Conservation (phyloP, 2,888 invertebrate genomes). For the Melitaea athalia region DNA sequence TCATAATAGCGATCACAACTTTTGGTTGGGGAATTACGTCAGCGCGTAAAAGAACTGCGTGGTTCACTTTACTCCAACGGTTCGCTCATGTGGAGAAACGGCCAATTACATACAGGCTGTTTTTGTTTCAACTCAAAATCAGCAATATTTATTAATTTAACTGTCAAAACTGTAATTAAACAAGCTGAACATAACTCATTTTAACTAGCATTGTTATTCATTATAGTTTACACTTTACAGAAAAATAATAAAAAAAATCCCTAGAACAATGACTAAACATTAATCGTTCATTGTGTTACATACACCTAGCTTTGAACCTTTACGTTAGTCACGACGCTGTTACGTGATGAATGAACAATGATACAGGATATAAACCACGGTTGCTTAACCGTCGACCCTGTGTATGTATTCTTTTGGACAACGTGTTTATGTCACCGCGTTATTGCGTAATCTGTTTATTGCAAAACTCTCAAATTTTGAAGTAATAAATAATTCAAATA, state of each 20-base stretch:
- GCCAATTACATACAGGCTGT: too few species aligned
- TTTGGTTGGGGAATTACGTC: too few species aligned
- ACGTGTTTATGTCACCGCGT: conserved; percentile 1
- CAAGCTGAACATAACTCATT: background rate
- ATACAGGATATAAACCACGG: conserved; percentile 4
- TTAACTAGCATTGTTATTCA: background rate
- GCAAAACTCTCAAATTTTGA: background rate
- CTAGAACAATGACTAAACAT: conserved; percentile 7
- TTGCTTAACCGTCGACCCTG: conserved; percentile 4
- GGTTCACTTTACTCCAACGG: too few species aligned
- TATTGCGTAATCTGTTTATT: background rate
- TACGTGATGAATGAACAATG: conserved; percentile 8
- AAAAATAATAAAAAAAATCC: background rate
- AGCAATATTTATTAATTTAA: too few species aligned
- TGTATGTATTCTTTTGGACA: background rate
- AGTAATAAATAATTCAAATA: background rate
- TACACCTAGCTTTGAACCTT: background rate
- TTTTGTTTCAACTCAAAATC: too few species aligned
- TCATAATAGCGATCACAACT: too few species aligned
- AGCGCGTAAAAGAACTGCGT: too few species aligned
- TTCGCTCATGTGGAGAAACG: too few species aligned
- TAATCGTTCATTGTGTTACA: conserved; percentile 5
- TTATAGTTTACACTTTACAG: background rate
- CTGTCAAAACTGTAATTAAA: too few species aligned
- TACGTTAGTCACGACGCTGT: background rate